Evolutionary conservation across 1,140 invertebrate genomes (phyloP).

Genomic region (Glossosoma conforme): DNA sequence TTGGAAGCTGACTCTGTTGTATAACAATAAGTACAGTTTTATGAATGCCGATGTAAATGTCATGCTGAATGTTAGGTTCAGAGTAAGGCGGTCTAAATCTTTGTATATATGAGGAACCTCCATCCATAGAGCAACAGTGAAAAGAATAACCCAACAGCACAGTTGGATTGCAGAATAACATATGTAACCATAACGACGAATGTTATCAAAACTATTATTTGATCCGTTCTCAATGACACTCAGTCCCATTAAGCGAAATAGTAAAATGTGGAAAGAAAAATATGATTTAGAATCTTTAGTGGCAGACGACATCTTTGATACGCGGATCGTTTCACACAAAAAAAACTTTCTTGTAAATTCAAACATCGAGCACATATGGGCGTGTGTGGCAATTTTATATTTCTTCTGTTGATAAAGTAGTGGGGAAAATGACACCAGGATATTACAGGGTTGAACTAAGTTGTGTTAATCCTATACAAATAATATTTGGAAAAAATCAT

Average conservation of each 20-base stretch:
- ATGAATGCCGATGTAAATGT: constrained; percentile 20
- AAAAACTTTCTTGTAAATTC: too few species aligned
- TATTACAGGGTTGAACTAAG: too few species aligned
- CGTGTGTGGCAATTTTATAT: too few species aligned
- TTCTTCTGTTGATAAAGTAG: too few species aligned
- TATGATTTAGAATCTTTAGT: constrained; percentile 8
- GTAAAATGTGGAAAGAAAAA: constrained; percentile 21
- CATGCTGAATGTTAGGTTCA: constrained; percentile 24
- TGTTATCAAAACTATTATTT: constrained; percentile 16
- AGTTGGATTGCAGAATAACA: constrained; percentile 18
- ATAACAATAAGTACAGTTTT: constrained; percentile 19
- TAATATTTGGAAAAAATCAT: too few species aligned
- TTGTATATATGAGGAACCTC: constrained; percentile 19
- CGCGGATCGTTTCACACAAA: too few species aligned
- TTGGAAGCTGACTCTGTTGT: constrained; percentile 13
- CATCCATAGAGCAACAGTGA: constrained; percentile 22
- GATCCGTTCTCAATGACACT: constrained; percentile 10
- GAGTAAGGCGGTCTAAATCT: constrained; percentile 23
- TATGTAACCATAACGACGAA: constrained; percentile 17
- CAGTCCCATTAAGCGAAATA: constrained; percentile 20
- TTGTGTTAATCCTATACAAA: too few species aligned
- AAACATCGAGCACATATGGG: too few species aligned
- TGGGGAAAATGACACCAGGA: too few species aligned
- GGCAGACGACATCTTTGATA: too few species aligned
- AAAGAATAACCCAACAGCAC: constrained; percentile 22